phyloP scores from a whole-genome alignment of 2,797 vertebrate genomes.

The Cottoperca gobio region DNA sequence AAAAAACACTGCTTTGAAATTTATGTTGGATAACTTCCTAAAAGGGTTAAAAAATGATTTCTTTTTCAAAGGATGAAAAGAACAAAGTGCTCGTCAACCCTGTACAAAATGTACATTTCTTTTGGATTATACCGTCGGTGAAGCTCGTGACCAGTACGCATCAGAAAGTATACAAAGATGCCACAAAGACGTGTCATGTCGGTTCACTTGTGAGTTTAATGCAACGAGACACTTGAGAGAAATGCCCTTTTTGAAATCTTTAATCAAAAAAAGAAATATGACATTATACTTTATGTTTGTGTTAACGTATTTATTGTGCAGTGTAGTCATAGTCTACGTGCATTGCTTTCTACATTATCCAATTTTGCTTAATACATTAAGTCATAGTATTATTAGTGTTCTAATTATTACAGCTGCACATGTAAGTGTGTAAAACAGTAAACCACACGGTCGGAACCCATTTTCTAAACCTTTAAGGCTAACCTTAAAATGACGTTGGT shows the following conservation, averaged over 20 bases:
- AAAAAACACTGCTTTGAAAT: constrained; percentile 89
- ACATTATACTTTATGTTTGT: no score
- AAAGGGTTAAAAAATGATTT: constrained; percentile 86
- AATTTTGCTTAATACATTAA: not conserved
- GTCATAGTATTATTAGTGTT: not conserved
- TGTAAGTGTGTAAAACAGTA: not conserved
- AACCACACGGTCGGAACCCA: not conserved
- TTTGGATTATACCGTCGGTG: constrained; percentile 53
- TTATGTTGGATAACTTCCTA: constrained; percentile 90
- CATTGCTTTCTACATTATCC: not conserved
- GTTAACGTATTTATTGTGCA: not conserved
- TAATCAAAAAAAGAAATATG: not conserved
- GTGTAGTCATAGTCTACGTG: not conserved
- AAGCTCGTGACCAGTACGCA: constrained; percentile 47
- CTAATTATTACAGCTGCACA: not conserved
- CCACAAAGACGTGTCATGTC: constrained; percentile 7
- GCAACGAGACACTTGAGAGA: not conserved
- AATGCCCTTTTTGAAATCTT: not conserved
- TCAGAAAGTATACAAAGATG: constrained; percentile 22
- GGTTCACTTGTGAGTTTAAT: not conserved
- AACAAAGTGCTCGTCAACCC: constrained; percentile 61
- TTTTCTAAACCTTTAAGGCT: no score
- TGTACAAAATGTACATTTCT: constrained; percentile 42
- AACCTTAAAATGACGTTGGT: no score
- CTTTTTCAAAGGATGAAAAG: constrained; percentile 61